Evolutionary conservation across 1,140 invertebrate species (phyloP).

Genomic region (Pseudomyrmex concolor): DNA sequence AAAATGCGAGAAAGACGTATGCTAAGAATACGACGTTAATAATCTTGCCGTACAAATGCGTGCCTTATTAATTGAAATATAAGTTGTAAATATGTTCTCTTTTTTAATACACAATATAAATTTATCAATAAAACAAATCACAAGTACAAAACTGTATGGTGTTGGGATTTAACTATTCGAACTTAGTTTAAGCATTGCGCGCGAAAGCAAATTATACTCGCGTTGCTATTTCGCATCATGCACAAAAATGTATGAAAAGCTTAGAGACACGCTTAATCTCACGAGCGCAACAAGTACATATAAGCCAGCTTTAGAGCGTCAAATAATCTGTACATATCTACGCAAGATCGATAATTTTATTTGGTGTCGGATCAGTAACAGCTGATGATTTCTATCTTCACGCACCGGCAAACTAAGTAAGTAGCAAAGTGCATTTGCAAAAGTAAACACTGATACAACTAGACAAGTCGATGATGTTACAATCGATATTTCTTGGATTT

Average conservation of each 20-base stretch:
- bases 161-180: not conserved
- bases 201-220: not conserved
- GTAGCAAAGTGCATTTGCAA: conserved; percentile 50
- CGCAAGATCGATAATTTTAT: conserved; percentile 11
- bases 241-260: not conserved
- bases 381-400: conserved; percentile 18
- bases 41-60: not conserved
- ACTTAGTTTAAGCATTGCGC: not conserved
- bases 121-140: conserved; percentile 30
- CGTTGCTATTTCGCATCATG: not conserved
- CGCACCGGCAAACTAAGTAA: conserved; percentile 26
- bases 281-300: not conserved
- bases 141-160: not conserved
- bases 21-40: not conserved
- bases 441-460: not conserved
- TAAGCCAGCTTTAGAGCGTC: not conserved
- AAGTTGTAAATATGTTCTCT: conserved; percentile 11
- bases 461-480: not conserved
- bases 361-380: conserved; percentile 64
- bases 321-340: conserved; percentile 42
- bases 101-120: not conserved
- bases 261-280: not conserved
- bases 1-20: not conserved
- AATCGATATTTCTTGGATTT: conserved; percentile 74
- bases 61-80: conserved; percentile 5